These are phyloP conservation scores for Tortricodes alternella DNA, from an alignment of 2,888 invertebrate species.

Conservation along the genomic window DNA sequence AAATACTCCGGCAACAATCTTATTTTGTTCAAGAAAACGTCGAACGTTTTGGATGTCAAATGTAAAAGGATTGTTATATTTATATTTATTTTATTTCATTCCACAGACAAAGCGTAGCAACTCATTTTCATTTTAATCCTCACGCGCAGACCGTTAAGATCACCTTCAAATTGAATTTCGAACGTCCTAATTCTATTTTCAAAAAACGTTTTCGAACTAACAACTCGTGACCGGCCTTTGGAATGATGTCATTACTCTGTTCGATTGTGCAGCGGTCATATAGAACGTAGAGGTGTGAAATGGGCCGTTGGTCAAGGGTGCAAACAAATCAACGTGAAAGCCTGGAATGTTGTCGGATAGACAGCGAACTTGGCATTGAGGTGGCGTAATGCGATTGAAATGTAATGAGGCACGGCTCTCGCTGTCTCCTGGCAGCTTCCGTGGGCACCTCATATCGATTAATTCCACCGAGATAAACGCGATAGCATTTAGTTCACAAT, in stretches of 20 bases:
- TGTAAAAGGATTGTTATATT: not conserved
- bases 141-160: not conserved
- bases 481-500: not conserved
- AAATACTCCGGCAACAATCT: constrained; percentile 6
- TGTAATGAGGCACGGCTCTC: constrained; percentile 50
- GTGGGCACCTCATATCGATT: constrained; percentile 7
- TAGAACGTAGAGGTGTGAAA: constrained; percentile 3
- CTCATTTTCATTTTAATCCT: constrained; percentile 1
- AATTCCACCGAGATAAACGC: constrained; percentile 4
- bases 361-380: constrained; percentile 72
- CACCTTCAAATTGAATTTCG: constrained; percentile 13
- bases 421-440: not conserved
- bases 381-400: constrained; percentile 55
- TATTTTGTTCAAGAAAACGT: too few relatives aligned
- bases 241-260: constrained; percentile 3
- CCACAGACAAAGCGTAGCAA: not conserved
- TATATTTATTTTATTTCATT: too few relatives aligned
- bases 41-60: not conserved
- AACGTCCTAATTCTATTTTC: constrained; percentile 13
- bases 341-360: constrained; percentile 39
- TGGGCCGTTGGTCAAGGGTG: constrained; percentile 42
- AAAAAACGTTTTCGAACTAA: constrained; percentile 4
- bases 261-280: not conserved
- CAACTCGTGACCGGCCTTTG: constrained; percentile 5
- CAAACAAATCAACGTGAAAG: constrained; percentile 71